Conservation (phyloP, 2,888 invertebrate species). For the Stomorhina lunata region DNA sequence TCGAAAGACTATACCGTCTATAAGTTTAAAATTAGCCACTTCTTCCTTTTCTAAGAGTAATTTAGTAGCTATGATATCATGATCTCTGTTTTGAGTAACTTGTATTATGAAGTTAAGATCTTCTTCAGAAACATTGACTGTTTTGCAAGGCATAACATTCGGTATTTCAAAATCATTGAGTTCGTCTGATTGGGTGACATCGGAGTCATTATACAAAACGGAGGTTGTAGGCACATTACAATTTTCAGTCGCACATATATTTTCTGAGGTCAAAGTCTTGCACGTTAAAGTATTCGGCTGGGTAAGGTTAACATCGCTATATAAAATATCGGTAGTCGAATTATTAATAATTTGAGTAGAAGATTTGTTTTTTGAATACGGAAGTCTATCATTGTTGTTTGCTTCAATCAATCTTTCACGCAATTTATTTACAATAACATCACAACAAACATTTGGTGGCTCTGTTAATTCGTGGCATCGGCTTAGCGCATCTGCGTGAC, state of each 20-base stretch:
- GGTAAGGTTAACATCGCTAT: too few species aligned
- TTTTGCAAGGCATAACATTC: constrained; percentile 28
- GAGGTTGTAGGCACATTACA: too few species aligned
- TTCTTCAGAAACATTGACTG: constrained; percentile 23
- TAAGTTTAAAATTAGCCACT: constrained; percentile 47
- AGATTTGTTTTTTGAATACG: too few species aligned
- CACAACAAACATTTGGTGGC: background rate
- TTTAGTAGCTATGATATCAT: constrained; percentile 62
- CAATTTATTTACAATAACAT: too few species aligned
- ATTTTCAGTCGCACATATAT: too few species aligned
- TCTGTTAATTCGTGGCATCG: background rate
- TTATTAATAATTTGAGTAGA: too few species aligned
- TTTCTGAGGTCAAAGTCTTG: too few species aligned
- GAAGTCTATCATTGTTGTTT: too few species aligned
- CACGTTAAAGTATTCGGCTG: too few species aligned
- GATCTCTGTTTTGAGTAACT: constrained; percentile 63
- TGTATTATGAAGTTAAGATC: constrained; percentile 53
- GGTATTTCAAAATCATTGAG: constrained; percentile 11
- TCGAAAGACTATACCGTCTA: constrained; percentile 60
- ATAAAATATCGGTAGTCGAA: too few species aligned
- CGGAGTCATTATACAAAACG: background rate
- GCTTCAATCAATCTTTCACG: too few species aligned
- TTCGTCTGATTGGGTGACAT: background rate
- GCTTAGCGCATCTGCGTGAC: constrained; percentile 21
- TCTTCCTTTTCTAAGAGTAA: constrained; percentile 58